Conservation (phyloP, 2,797 vertebrate genomes). For the Acanthurus tractus region DNA sequence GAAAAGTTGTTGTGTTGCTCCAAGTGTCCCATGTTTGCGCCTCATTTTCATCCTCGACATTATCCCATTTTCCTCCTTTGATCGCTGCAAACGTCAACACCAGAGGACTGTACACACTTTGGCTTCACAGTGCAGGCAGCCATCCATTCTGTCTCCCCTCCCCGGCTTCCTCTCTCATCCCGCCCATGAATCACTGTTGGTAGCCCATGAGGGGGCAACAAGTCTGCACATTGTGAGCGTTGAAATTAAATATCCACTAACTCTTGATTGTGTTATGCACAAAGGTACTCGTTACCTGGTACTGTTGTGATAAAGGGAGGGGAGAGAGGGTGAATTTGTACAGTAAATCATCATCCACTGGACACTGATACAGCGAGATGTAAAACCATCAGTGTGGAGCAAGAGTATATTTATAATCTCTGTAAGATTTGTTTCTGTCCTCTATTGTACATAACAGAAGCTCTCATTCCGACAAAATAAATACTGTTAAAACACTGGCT, state of each 20-base stretch:
- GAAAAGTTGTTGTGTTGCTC: slow-evolving; percentile 35
- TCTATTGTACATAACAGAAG: slow-evolving; percentile 87
- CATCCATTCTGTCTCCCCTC: slow-evolving; percentile 15
- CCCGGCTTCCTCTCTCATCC: slow-evolving; percentile 19
- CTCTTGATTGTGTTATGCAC: slow-evolving; percentile 35
- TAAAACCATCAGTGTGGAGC: slow-evolving; percentile 54
- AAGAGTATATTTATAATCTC: slow-evolving; percentile 85
- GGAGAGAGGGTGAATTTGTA: slow-evolving; percentile 23
- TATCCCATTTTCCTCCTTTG: background rate
- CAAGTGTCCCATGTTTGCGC: slow-evolving; percentile 37
- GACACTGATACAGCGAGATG: slow-evolving; percentile 27
- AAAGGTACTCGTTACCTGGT: slow-evolving; percentile 29
- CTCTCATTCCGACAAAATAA: slow-evolving; percentile 81
- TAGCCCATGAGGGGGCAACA: slow-evolving; percentile 27
- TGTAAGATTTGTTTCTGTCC: slow-evolving; percentile 82
- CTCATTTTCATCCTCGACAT: slow-evolving; percentile 24
- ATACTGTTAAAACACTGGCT: slow-evolving; percentile 58
- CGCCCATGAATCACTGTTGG: slow-evolving; percentile 15
- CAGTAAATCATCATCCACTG: slow-evolving; percentile 33
- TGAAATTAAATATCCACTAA: slow-evolving; percentile 34
- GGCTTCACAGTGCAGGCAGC: slow-evolving; percentile 23
- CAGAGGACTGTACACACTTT: slow-evolving; percentile 19
- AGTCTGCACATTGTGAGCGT: slow-evolving; percentile 20
- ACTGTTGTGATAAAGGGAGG: slow-evolving; percentile 22
- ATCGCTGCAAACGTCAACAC: slow-evolving; percentile 25